A percentile compares a stretch with the other conserved stretches of the same genome.
These are phyloP conservation scores for Drosophila suboccidentalis DNA, from an alignment of 2,888 invertebrate genomes.

Conservation along the genomic window DNA sequence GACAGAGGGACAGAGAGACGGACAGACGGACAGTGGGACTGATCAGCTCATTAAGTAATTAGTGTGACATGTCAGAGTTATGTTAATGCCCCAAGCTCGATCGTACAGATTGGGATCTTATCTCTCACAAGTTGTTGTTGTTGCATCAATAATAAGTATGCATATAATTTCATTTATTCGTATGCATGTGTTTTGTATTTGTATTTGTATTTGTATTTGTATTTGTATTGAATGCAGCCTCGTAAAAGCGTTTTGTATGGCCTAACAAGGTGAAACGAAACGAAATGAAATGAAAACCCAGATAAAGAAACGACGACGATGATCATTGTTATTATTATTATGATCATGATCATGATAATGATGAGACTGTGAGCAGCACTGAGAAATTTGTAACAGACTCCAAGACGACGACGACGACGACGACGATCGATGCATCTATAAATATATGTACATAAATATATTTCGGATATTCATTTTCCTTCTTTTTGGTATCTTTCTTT, in stretches of 20 bases:
- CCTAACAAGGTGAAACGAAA: constrained; percentile 79
- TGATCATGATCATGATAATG: constrained; percentile 24
- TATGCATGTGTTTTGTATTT: constrained; percentile 9
- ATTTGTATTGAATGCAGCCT: constrained; percentile 44
- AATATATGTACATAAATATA: constrained; percentile 51
- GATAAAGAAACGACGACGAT: constrained; percentile 49
- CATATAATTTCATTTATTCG: constrained; percentile 72
- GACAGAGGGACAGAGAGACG: constrained; percentile 15
- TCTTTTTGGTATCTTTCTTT: constrained; percentile 11
- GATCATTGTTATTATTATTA: constrained; percentile 43
- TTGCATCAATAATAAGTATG: constrained; percentile 54
- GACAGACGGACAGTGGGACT: constrained; percentile 37
- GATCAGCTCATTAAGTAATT: constrained; percentile 84
- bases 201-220: constrained; percentile 21
- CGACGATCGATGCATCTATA: constrained; percentile 51
- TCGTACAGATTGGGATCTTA: constrained; percentile 66
- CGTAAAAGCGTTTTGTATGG: constrained; percentile 71
- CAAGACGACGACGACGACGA: constrained; percentile 51
- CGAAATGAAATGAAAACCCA: constrained; percentile 65
- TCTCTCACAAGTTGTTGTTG: constrained; percentile 67
- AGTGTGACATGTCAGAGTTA: constrained; percentile 84
- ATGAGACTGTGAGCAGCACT: constrained; percentile 53
- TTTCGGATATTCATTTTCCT: constrained; percentile 22
- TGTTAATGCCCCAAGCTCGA: constrained; percentile 75
- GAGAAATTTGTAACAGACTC: constrained; percentile 72